Conservation (phyloP, 37 sponge, comb jelly and placozoan genomes). For the Spongilla lacustris region DNA sequence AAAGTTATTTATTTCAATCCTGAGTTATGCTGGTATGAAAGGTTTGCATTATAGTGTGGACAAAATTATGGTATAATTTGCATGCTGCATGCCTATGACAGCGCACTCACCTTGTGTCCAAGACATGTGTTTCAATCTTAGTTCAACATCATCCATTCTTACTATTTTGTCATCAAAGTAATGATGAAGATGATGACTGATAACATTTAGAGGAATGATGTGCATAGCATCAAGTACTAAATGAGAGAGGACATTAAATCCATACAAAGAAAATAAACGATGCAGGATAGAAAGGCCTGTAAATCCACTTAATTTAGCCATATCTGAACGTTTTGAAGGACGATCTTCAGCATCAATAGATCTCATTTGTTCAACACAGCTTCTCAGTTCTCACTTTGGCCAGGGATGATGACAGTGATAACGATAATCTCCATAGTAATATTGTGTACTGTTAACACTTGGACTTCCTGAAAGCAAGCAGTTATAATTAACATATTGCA, state of each 20-base stretch:
- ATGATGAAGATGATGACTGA: neutral
- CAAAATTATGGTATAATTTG: neutral
- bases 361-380: conserved; percentile 1
- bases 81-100: neutral
- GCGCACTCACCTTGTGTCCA: too few relatives aligned
- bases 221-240: conserved; percentile 41
- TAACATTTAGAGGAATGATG: neutral
- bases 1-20: too few relatives aligned
- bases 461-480: too few relatives aligned
- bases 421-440: conserved; percentile 17
- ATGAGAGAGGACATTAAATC: conserved; percentile 1
- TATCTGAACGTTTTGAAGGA: neutral
- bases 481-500: too few relatives aligned
- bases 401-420: neutral
- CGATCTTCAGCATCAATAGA: conserved; percentile 8
- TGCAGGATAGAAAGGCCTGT: conserved; percentile 10
- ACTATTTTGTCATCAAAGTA: neutral
- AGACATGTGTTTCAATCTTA: conserved; percentile 2
- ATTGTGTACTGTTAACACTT: neutral
- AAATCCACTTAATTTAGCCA: neutral
- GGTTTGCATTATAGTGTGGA: neutral
- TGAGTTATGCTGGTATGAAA: too few relatives aligned
- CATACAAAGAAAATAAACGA: neutral
- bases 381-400: too few relatives aligned
- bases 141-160: neutral